Base-by-base conservation (phyloP, 1,140 invertebrate species). In the honey bee (Apis mellifera) region DNA sequence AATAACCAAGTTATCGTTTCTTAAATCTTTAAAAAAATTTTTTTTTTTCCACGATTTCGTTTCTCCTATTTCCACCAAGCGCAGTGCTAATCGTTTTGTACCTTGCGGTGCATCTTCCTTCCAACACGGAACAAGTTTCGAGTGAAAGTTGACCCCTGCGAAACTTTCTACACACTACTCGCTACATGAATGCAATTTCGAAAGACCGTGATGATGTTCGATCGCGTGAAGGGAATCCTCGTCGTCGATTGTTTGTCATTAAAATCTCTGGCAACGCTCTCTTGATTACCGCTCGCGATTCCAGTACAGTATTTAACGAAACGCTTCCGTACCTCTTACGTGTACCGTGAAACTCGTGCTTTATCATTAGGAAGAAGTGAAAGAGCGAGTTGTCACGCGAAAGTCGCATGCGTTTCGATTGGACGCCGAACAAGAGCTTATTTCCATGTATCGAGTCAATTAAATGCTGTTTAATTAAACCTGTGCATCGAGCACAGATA, bases 121-220 rank as follows among this genome's bases (percentile, higher is more conserved):
- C 1, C 26, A 26, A 9, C 19, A 23, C 54, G 50, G 70, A 84
- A 73, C 78, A 71, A 85, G 87, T 84, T 85, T 71, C 57, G 79
- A 68, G 89, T 82, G 89, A 90, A 90, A 90, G 89, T 86, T 88
- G 89, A 90, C 89, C 89, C 84, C 84, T 2, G 59, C 26, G 71
- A 64, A 88, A 90, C 86, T 88, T 88, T 88, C 86, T 86, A 86
- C 85, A 55, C 66, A n/a, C 59, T 50, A n/a, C n/a, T n/a, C n/a
- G n/a, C 42, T n/a, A n/a, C 32, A 42, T 21, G 59, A 70, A 62
- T 85, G 69, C 73, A 86, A 57, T 64, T 23, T 48, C 64, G 59
- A 50, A n/a, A 78, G 74, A 82, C 52, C 55, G 65, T 57, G 55
- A 55, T 21, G 48, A 55, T 21, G 48, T 23, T 59, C 64, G 32